Percentiles rank a stretch among this genome's conserved stretches.
These are phyloP conservation scores for Drosophila mojavensis DNA, from an alignment of 1,140 invertebrate genomes.

Conservation along the genomic window DNA sequence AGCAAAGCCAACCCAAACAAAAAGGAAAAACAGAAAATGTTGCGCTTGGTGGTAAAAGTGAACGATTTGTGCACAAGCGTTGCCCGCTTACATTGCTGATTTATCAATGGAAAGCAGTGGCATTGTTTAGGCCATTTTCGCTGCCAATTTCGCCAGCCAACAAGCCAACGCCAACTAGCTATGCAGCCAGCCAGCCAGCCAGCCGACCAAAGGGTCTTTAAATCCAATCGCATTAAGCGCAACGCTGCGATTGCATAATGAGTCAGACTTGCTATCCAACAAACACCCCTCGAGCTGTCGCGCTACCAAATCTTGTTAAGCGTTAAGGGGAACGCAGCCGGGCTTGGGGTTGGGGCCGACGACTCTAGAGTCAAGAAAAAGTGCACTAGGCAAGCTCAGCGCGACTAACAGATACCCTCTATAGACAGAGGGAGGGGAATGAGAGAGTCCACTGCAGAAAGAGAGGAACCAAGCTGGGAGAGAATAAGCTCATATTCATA, in stretches of 20 bases:
- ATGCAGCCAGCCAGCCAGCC: background rate
- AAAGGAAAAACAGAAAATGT: background rate
- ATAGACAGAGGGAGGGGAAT: too few species aligned
- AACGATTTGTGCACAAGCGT: constrained; percentile 40
- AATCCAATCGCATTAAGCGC: constrained; percentile 48
- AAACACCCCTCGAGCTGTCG: constrained; percentile 10
- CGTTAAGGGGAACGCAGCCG: constrained; percentile 55
- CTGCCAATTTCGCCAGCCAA: constrained; percentile 32
- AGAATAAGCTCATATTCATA: too few species aligned
- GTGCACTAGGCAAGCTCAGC: background rate
- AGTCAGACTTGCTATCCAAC: constrained; percentile 3
- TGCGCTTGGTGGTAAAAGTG: constrained; percentile 38
- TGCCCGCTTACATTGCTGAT: constrained; percentile 41
- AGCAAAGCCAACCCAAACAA: background rate
- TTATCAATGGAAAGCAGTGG: constrained; percentile 49
- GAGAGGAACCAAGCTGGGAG: too few species aligned
- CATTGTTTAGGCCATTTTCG: constrained; percentile 34
- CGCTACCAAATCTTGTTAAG: constrained; percentile 67
- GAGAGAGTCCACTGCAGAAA: too few species aligned
- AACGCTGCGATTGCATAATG: constrained; percentile 42
- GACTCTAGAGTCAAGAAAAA: background rate
- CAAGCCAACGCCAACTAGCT: background rate
- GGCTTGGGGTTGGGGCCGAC: background rate
- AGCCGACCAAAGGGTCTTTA: constrained; percentile 29
- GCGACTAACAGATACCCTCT: background rate